Evolutionary conservation across 2,888 invertebrate genomes (phyloP).

Genomic region (Malthinus seriepunctatus): DNA sequence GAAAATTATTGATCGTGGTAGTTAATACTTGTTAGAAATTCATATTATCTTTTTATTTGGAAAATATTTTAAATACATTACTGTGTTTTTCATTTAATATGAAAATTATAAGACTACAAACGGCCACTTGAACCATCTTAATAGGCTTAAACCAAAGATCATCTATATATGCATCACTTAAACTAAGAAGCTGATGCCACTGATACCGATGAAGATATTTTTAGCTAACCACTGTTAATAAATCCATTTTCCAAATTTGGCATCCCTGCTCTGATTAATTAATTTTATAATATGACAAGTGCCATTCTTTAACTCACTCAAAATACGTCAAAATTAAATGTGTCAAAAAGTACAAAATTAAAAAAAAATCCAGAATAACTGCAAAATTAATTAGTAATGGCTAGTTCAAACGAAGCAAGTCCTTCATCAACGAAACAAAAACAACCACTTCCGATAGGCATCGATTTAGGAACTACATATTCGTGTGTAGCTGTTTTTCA

Average conservation of each 20-base stretch:
- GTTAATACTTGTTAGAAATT: too few relatives aligned
- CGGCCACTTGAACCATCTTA: too few relatives aligned
- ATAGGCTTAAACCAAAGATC: too few relatives aligned
- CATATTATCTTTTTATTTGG: too few relatives aligned
- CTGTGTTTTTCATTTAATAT: too few relatives aligned
- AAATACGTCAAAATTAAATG: slow-evolving; percentile 2
- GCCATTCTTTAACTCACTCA: not conserved
- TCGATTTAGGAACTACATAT: slow-evolving; percentile 67
- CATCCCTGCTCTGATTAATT: not conserved
- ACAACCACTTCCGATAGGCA: slow-evolving; percentile 55
- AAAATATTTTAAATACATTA: too few relatives aligned
- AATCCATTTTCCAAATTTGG: not conserved
- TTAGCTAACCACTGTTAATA: not conserved
- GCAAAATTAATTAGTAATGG: not conserved
- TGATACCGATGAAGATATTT: too few relatives aligned
- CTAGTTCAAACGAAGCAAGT: not conserved
- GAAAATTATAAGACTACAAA: too few relatives aligned
- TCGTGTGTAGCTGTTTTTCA: slow-evolving; percentile 61
- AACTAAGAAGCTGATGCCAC: too few relatives aligned
- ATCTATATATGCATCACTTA: too few relatives aligned
- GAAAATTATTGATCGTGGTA: too few relatives aligned
- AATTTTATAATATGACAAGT: not conserved
- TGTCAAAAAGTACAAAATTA: not conserved
- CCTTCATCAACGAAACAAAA: slow-evolving; percentile 9
- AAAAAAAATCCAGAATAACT: not conserved